phyloP scores from a whole-genome alignment of 1,140 invertebrate species.

The Aphaenogaster floridana region DNA sequence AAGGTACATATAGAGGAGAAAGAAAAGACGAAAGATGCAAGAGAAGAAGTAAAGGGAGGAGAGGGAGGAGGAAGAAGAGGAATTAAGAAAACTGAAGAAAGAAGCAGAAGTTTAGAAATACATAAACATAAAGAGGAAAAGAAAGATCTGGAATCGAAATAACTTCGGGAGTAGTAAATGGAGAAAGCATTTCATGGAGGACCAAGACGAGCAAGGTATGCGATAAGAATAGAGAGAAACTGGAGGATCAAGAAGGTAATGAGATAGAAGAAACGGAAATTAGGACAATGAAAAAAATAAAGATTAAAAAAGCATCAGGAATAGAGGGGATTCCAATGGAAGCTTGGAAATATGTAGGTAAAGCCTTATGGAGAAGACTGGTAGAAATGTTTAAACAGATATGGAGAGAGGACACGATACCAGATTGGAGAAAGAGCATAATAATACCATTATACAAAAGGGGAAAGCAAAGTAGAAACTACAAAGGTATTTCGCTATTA shows the following conservation, averaged over 20 bases:
- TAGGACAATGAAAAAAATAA: neutral
- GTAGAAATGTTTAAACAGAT: neutral
- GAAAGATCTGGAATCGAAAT: neutral
- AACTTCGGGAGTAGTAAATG: neutral
- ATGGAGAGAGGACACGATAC: neutral
- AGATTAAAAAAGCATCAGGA: slow-evolving; percentile 48
- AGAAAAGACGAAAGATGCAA: no score
- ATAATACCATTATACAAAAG: neutral
- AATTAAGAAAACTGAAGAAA: neutral
- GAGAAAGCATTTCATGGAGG: neutral
- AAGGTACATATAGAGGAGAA: no score
- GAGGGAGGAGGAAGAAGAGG: neutral
- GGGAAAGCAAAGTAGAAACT: neutral
- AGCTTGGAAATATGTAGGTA: neutral
- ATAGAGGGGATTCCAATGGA: slow-evolving; percentile 21
- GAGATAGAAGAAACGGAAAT: neutral
- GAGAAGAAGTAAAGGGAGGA: neutral
- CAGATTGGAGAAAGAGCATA: neutral
- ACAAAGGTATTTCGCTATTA: slow-evolving; percentile 16
- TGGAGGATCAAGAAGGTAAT: neutral
- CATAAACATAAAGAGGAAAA: neutral
- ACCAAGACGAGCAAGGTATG: neutral
- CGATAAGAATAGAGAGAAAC: neutral
- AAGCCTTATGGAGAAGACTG: neutral
- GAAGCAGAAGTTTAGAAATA: neutral